Percentiles rank a stretch among this genome's conserved stretches.
Evolutionary conservation across 1,140 invertebrate species (phyloP).

Genomic region (Cherax destructor): DNA sequence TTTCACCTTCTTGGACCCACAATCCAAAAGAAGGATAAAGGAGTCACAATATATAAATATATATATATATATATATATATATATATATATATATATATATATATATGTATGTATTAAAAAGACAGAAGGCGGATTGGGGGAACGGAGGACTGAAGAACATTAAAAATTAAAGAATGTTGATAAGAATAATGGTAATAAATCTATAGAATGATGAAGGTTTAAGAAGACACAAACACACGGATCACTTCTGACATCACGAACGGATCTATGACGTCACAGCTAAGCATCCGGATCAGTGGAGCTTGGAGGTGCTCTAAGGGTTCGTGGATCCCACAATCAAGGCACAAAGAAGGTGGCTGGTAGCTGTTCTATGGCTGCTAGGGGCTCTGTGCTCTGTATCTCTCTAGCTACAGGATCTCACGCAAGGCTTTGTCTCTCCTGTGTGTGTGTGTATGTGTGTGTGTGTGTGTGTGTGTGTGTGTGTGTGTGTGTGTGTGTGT

Average conservation of each 20-base stretch:
- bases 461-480: constrained; percentile 46
- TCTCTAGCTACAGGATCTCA: constrained; percentile 21
- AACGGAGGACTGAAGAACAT: constrained; percentile 8
- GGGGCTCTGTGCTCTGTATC: constrained; percentile 36
- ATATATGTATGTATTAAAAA: too few species aligned
- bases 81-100: too few species aligned
- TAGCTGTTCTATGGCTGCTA: constrained; percentile 8
- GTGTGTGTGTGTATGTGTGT: constrained; percentile 33
- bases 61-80: too few species aligned
- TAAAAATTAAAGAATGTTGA: background rate
- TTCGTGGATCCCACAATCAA: constrained; percentile 66
- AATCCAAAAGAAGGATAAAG: too few species aligned
- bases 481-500: constrained; percentile 45
- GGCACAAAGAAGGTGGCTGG: constrained; percentile 58
- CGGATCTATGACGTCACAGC: constrained; percentile 22
- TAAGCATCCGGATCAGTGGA: background rate
- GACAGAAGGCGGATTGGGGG: background rate
- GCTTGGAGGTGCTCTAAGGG: background rate
- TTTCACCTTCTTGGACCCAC: too few species aligned
- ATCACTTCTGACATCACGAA: too few species aligned
- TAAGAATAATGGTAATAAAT: background rate
- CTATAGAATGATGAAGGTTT: background rate
- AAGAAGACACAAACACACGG: background rate
- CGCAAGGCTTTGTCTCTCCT: background rate
- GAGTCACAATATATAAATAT: too few species aligned